Evolutionary conservation across 2,113 vertebrate species (phyloP).

Genomic region (Delphinapterus leucas): DNA sequence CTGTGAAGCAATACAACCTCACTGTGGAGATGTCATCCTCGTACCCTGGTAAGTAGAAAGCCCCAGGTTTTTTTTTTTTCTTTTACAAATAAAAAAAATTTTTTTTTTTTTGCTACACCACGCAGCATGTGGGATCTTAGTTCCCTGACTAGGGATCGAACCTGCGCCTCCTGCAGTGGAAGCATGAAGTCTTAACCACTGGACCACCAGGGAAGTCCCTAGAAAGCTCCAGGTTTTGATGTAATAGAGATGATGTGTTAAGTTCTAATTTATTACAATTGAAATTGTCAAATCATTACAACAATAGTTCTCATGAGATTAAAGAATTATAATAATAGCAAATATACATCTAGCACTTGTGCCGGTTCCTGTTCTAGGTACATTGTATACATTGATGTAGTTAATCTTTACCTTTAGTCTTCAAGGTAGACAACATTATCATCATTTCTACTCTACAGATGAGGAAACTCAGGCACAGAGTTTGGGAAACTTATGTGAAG

Average conservation of each 20-base stretch:
- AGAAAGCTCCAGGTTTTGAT: neutral
- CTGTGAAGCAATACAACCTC: conserved; percentile 46
- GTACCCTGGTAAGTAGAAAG: conserved; percentile 8
- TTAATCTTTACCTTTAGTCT: neutral
- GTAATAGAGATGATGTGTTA: neutral
- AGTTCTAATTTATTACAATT: neutral
- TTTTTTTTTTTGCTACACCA: neutral
- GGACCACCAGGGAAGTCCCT: neutral
- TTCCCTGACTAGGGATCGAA: neutral
- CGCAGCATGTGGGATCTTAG: neutral
- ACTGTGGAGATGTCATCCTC: conserved; percentile 43
- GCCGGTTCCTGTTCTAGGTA: neutral
- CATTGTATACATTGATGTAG: neutral
- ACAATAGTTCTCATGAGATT: neutral
- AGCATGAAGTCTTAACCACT: neutral
- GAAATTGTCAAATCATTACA: neutral
- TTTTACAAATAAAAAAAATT: neutral
- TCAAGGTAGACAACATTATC: neutral
- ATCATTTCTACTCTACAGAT: neutral
- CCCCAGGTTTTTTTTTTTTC: neutral
- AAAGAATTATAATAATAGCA: neutral
- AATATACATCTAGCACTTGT: neutral
- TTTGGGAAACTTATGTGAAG: neutral
- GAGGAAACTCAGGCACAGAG: neutral
- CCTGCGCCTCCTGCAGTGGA: neutral